Evolutionary conservation across 30 jellyfish, hydroid and myxozoan genomes (phyloP).

Genomic region (Aurelia coerulea): DNA sequence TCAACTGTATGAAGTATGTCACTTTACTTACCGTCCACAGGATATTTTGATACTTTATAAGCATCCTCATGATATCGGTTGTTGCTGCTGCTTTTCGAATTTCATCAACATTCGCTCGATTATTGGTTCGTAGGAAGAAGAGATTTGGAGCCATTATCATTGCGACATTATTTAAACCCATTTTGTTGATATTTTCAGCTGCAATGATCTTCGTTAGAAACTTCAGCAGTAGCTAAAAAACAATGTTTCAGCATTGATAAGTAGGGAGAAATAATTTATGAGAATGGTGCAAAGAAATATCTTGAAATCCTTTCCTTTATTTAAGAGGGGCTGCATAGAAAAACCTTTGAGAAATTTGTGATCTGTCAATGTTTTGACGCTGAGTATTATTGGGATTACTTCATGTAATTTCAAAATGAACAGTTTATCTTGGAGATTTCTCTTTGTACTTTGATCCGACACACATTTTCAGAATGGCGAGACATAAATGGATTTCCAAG

Average conservation of each 20-base stretch:
- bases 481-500: too few species aligned
- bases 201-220: slow-evolving; percentile 74
- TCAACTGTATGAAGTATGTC: not conserved
- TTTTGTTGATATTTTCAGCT: slow-evolving; percentile 72
- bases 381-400: too few species aligned
- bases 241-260: not conserved
- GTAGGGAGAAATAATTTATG: too few species aligned
- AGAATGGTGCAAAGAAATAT: too few species aligned
- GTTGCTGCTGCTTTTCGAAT: slow-evolving; percentile 90
- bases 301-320: too few species aligned
- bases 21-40: slow-evolving; percentile 89
- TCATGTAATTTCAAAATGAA: too few species aligned
- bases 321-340: too few species aligned
- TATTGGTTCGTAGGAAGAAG: slow-evolving; percentile 65
- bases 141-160: slow-evolving; percentile 99
- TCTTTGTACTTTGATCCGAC: too few species aligned
- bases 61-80: slow-evolving; percentile 96
- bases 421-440: too few species aligned
- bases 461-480: too few species aligned
- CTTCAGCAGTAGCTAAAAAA: slow-evolving; percentile 67
- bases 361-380: too few species aligned
- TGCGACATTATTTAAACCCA: slow-evolving; percentile 96
- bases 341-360: too few species aligned
- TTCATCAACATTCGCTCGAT: slow-evolving; percentile 71
- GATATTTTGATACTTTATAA: slow-evolving; percentile 81